Conservation (phyloP, 2,797 vertebrate species). For the Acanthornis magna region DNA sequence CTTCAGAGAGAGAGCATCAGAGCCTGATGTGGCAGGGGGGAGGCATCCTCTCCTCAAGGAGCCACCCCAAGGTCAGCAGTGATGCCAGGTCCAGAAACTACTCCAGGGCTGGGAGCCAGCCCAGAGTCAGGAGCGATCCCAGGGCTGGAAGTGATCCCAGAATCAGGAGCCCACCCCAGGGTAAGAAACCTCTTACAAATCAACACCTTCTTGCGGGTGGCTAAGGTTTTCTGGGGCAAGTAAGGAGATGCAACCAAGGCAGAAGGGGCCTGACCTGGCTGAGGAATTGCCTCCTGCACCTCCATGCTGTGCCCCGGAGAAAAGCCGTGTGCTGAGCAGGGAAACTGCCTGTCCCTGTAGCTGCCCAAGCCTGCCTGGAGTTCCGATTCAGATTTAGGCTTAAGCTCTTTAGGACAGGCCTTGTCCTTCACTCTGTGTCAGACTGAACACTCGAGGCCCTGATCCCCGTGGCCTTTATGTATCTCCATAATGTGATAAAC, state of each 20-base stretch:
- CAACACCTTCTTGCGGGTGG: neutral
- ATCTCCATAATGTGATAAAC: constrained; percentile 28
- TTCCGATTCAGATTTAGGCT: neutral
- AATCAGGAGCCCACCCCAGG: neutral
- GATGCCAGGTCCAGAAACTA: neutral
- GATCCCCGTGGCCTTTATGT: neutral
- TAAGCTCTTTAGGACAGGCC: constrained; percentile 20
- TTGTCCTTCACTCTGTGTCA: neutral
- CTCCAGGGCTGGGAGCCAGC: neutral
- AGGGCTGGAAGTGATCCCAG: too few species aligned
- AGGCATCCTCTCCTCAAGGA: neutral
- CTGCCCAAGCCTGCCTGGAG: neutral
- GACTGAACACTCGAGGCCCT: neutral
- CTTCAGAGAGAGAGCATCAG: neutral
- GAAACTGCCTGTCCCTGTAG: neutral
- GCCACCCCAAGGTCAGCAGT: neutral
- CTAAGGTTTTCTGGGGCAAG: neutral
- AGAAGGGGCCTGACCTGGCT: neutral
- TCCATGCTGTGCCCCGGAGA: rapidly evolving
- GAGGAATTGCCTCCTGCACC: neutral
- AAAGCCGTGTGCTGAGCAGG: rapidly evolving
- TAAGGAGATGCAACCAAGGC: neutral
- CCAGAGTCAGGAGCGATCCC: neutral
- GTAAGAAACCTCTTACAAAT: neutral
- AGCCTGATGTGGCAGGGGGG: neutral